Base-by-base conservation (phyloP, 1,140 invertebrate species). In the Drosophila obscura region DNA sequence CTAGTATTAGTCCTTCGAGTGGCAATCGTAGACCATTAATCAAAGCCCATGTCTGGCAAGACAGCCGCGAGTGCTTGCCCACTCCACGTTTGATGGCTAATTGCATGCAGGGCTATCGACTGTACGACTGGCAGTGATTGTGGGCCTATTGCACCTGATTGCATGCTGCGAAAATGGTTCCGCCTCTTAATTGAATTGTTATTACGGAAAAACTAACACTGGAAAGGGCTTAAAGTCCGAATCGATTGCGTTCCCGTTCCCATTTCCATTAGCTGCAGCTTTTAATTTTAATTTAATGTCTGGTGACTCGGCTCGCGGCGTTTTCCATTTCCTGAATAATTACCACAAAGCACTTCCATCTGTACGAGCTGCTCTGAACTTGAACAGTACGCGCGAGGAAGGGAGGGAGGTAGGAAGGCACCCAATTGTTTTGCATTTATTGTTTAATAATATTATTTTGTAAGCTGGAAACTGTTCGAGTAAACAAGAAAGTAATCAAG, bases 101-200 rank as follows among this genome's bases (percentile, higher is more conserved):
- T 85, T 85, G 82, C 82, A 87, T 78, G 68, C 76, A 67, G 62
- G 46, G 58, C 65, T 51, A 35, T 5, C 31, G 59, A 46, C 28
- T 46, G 49, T 41, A 44, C 46, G 26, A 16, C 61, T 43, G 46
- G 15, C 50, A 52, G 67, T 87, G 87, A 87, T 85, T 87, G 82
- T 72, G 78, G 55, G 61, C 69, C 72, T 87, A 62, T 82, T 75
- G 73, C 62, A 78, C 75, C 83, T 87, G 74, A 75, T 78, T 85
- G 82, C 78, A 50, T 75, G 66, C 68, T 82, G 75, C 69, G 48
- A 41, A 58, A 48, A 46, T 57, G 56, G 52, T 24, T 65, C 19
- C 46, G 52, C 16, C 31, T 41, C 58, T 69, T 84, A 87, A 84
- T 84, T 85, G 77, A 85, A 78, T 77, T 77, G 67, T 71, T 81